A percentile compares a stretch with the other conserved stretches of the same genome.
These are phyloP conservation scores for Rhabdophis nuchalis DNA, from an alignment of 2,797 vertebrate species.

Conservation along the genomic window DNA sequence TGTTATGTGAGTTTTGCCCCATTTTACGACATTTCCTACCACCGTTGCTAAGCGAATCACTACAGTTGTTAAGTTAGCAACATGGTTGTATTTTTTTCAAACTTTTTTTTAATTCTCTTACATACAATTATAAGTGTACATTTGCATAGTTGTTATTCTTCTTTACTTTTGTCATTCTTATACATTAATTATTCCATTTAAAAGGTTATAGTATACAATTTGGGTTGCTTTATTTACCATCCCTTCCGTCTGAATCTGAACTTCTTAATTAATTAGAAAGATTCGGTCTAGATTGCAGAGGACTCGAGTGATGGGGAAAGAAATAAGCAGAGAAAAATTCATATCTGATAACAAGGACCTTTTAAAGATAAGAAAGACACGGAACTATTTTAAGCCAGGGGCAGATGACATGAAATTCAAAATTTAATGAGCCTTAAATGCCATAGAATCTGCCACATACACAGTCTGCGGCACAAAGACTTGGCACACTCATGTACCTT, in stretches of 20 bases:
- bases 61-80: background rate
- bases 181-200: no score
- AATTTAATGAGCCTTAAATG: constrained; percentile 77
- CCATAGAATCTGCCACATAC: constrained; percentile 61
- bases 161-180: no score
- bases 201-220: no score
- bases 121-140: no score
- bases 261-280: constrained; percentile 16
- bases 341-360: constrained; percentile 21
- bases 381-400: constrained; percentile 66
- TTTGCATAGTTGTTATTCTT: no score
- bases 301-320: background rate
- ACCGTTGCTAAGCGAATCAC: background rate
- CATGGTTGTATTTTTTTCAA: no score
- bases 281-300: background rate
- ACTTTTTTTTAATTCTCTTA: no score
- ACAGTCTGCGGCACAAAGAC: constrained; percentile 37
- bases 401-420: constrained; percentile 67
- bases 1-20: background rate
- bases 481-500: constrained; percentile 42
- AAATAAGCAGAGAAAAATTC: background rate
- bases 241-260: background rate
- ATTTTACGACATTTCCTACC: background rate
- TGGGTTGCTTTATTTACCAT: no score
- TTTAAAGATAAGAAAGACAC: constrained; percentile 52